These are phyloP conservation scores for Scalopus aquaticus DNA, from an alignment of 2,113 vertebrate genomes.

Conservation along the genomic window DNA sequence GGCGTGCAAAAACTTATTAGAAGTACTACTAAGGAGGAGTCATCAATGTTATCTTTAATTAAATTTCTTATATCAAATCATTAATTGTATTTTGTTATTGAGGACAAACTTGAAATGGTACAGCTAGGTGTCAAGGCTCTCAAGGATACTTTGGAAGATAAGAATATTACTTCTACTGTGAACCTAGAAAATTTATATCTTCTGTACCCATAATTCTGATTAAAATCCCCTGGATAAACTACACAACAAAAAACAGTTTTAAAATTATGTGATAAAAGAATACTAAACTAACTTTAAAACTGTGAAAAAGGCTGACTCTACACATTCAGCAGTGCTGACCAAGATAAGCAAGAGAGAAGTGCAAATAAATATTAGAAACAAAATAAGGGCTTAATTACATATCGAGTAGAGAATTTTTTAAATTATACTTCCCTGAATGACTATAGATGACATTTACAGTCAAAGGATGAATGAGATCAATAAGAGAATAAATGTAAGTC, in stretches of 20 bases:
- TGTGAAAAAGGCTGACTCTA: background rate
- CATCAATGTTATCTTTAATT: background rate
- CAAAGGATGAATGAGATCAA: background rate
- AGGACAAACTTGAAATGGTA: slow-evolving; percentile 9
- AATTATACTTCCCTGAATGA: background rate
- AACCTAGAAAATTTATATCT: background rate
- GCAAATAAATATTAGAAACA: slow-evolving; percentile 15
- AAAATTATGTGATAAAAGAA: background rate
- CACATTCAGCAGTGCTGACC: background rate
- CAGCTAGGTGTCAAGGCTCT: background rate
- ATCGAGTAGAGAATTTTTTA: background rate
- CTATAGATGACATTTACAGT: background rate
- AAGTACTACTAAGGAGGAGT: background rate
- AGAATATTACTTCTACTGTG: background rate
- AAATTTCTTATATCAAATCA: slow-evolving; percentile 28
- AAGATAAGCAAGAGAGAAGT: background rate
- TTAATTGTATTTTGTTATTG: background rate
- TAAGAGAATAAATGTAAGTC: background rate
- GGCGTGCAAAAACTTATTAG: background rate
- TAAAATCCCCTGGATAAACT: background rate
- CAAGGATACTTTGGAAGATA: background rate
- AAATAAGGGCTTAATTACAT: background rate
- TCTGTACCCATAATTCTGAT: background rate
- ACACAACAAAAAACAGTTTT: background rate
- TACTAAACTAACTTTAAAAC: background rate